Percentiles rank a stretch among this genome's conserved stretches.
phyloP scores from a whole-genome alignment of 1,140 invertebrate genomes.

The Nephila pilipes region DNA sequence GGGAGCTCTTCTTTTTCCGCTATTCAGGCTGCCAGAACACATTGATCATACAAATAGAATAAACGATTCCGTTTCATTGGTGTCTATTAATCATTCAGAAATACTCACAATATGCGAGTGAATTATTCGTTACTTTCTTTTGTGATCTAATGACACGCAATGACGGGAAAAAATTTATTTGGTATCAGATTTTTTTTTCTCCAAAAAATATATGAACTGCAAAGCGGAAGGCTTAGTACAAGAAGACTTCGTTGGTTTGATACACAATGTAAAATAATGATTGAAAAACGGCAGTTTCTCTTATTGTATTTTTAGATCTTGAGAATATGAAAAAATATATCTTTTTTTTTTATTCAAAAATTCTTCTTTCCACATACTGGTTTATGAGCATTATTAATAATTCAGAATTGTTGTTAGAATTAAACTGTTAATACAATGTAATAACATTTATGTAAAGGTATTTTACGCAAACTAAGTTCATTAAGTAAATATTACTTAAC shows the following conservation, averaged over 20 bases:
- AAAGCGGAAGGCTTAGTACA: too few species aligned
- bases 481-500: too few species aligned
- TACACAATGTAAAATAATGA: not conserved
- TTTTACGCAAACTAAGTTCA: too few species aligned
- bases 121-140: not conserved
- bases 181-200: not conserved
- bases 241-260: not conserved
- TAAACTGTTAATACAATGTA: too few species aligned
- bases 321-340: too few species aligned
- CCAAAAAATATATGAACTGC: not conserved
- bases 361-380: too few species aligned
- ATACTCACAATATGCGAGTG: not conserved
- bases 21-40: not conserved
- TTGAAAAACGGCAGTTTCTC: not conserved
- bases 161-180: not conserved
- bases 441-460: too few species aligned
- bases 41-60: constrained; percentile 15
- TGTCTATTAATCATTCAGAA: not conserved
- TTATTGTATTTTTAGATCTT: too few species aligned
- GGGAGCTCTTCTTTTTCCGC: not conserved
- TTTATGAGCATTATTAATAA: too few species aligned
- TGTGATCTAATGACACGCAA: not conserved
- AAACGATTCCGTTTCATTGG: not conserved
- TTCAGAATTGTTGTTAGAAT: too few species aligned
- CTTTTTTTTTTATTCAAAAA: too few species aligned